phyloP scores from a whole-genome alignment of 2,113 vertebrate species.

The Python bivittatus region DNA sequence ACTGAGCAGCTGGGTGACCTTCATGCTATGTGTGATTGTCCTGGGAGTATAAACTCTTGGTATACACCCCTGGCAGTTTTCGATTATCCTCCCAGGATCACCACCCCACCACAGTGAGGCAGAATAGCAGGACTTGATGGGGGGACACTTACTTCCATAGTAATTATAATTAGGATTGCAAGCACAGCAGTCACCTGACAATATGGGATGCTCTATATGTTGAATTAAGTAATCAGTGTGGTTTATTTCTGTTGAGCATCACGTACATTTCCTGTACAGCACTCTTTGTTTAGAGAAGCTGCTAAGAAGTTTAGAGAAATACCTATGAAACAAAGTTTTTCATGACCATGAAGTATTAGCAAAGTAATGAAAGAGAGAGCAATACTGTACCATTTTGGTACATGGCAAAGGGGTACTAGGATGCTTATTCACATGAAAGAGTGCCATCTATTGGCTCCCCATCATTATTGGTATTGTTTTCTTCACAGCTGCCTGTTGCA shows the following conservation, averaged over 20 bases:
- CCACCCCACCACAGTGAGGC: neutral
- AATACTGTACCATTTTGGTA: neutral
- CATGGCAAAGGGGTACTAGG: neutral
- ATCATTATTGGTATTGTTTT: neutral
- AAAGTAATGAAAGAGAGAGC: neutral
- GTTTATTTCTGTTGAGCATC: neutral
- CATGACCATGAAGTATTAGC: neutral
- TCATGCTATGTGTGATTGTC: neutral
- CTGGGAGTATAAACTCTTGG: neutral
- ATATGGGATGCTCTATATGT: neutral
- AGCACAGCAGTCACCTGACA: neutral
- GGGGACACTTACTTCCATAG: neutral
- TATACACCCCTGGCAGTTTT: neutral
- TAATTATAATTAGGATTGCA: neutral
- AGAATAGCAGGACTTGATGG: neutral
- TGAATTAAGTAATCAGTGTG: neutral
- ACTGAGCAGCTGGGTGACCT: neutral
- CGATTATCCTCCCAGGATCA: neutral
- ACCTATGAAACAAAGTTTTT: neutral
- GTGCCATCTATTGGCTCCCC: slow-evolving; percentile 14
- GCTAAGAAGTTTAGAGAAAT: neutral
- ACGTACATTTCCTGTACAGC: neutral
- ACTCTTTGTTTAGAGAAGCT: neutral
- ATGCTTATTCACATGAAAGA: slow-evolving; percentile 2
- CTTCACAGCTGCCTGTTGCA: neutral